Evolutionary conservation across 2,888 invertebrate genomes (phyloP).

Genomic region (Tyria jacobaeae): DNA sequence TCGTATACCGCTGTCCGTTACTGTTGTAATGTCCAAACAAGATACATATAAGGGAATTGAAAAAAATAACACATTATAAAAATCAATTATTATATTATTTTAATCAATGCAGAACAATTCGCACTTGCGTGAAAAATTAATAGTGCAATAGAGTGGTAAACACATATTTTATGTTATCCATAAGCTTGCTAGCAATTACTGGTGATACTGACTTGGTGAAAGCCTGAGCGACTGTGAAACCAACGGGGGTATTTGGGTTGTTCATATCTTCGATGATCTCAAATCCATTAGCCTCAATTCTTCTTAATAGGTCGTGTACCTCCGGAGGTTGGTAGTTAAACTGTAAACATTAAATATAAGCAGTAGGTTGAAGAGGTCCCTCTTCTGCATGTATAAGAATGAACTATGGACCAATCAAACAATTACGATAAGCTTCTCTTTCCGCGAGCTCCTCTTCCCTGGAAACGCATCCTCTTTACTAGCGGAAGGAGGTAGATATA

Average conservation of each 20-base stretch:
- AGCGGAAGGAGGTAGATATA: no score
- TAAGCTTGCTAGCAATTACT: background rate
- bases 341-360: constrained; percentile 52
- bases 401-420: no score
- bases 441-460: no score
- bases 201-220: constrained; percentile 79
- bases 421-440: no score
- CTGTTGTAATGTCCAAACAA: constrained; percentile 56
- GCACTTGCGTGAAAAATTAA: no score
- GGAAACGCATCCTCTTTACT: no score
- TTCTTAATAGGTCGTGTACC: constrained; percentile 82
- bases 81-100: no score
- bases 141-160: background rate
- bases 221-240: constrained; percentile 88
- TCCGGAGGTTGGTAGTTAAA: constrained; percentile 87
- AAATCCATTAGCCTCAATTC: constrained; percentile 84
- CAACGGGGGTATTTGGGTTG: constrained; percentile 85
- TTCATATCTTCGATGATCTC: constrained; percentile 87
- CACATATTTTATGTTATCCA: background rate
- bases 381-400: no score
- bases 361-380: no score
- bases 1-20: constrained; percentile 87
- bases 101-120: no score
- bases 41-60: background rate
- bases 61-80: background rate